A percentile compares a stretch with the other conserved stretches of the same genome.
phyloP scores from a whole-genome alignment of 2,888 invertebrate genomes.

The Cetonia aurata region DNA sequence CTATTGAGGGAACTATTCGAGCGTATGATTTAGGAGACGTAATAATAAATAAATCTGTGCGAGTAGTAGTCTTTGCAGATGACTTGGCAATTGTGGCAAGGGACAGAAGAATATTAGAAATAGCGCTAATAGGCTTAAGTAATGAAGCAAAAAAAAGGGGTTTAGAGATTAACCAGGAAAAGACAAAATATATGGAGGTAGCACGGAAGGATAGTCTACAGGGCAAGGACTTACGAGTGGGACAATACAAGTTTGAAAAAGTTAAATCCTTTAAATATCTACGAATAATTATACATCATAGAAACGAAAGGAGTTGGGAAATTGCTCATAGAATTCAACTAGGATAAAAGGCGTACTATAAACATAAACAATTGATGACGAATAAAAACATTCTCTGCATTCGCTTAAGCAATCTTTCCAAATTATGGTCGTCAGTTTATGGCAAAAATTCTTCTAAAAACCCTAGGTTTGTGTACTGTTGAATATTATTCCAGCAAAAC shows the following conservation, averaged over 20 bases:
- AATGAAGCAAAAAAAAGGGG: not conserved
- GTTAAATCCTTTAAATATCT: not conserved
- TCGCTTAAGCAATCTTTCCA: too few species aligned
- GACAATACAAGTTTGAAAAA: not conserved
- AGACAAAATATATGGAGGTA: conserved; percentile 8
- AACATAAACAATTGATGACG: not conserved
- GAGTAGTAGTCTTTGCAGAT: not conserved
- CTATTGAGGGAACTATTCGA: not conserved
- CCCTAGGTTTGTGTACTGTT: too few species aligned
- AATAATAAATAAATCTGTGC: too few species aligned
- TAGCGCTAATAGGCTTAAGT: not conserved
- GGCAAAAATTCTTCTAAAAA: too few species aligned
- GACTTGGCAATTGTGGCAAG: not conserved
- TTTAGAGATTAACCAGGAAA: not conserved
- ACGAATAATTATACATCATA: not conserved
- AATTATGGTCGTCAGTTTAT: too few species aligned
- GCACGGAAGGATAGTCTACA: not conserved
- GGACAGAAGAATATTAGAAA: not conserved
- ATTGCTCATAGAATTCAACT: too few species aligned
- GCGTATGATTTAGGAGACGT: not conserved
- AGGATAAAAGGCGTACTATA: too few species aligned
- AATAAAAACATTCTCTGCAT: not conserved
- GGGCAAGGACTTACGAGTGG: not conserved
- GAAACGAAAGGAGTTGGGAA: not conserved
- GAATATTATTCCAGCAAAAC: too few species aligned